Base-by-base conservation (phyloP, 2,888 invertebrate genomes). In the Acheta domesticus region DNA sequence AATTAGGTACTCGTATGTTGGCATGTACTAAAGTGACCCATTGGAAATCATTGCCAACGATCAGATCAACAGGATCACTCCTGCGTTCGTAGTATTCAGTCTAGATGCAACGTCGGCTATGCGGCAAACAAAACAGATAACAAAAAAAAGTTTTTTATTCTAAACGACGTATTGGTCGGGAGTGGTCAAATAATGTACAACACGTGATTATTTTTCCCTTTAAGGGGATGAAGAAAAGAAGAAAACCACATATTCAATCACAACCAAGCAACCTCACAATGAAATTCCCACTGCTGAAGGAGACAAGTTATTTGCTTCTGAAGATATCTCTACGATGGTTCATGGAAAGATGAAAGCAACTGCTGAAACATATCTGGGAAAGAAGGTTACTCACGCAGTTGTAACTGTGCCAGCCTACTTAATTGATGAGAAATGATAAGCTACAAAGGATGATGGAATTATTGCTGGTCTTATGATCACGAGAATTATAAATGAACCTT, bases 301-400 rank as follows among this genome's bases (percentile, higher is more conserved):
- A 12, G 92, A 93, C 80, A 98, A 97, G 86, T 90, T 94, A 62
- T 99, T 99, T 87, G 95, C 98, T 0, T 98, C 99, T 16, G 99
- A 99, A 88, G 99, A 99, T 90, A 96, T 99, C 84, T 98, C 98
- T 23, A 98, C 99, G 82, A 99, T 99, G 99, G 98, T 99, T 74
- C 90, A 99, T 81, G 92, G 91, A 48, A 98, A 99, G n/a, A n/a
- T n/a, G n/a, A n/a, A n/a, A n/a, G n/a, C n/a, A n/a, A n/a, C n/a
- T n/a, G n/a, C n/a, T n/a, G n/a, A n/a, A n/a, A n/a, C n/a, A n/a
- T n/a, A n/a, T n/a, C n/a, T n/a, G n/a, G n/a, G n/a, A n/a, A n/a
- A n/a, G n/a, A n/a, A n/a, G n/a, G n/a, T n/a, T n/a, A n/a, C n/a
- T n/a, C n/a, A n/a, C n/a, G n/a, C n/a, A 81, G 96, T 97, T 19